Percentiles rank a stretch among this genome's conserved stretches.
Evolutionary conservation across 2,797 vertebrate genomes (phyloP).

Genomic region (Cyclura pinguis): DNA sequence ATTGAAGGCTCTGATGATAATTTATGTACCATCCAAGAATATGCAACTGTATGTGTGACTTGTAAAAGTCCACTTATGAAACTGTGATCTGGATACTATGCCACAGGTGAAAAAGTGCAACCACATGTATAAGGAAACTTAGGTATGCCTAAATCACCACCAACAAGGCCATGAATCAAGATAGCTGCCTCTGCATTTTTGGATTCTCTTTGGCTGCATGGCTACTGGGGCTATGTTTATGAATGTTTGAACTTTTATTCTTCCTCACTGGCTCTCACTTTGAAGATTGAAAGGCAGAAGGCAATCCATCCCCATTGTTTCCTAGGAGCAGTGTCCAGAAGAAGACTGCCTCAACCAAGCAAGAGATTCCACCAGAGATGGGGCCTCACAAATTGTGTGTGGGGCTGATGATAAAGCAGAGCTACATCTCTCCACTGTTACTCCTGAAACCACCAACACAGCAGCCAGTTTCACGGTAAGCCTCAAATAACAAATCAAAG

Average conservation of each 20-base stretch:
- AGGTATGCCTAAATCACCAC: too few species aligned
- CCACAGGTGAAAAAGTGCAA: too few species aligned
- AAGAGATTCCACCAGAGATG: background rate
- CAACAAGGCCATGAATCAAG: background rate
- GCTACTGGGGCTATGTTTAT: background rate
- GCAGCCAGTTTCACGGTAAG: constrained; percentile 64
- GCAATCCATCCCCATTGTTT: too few species aligned
- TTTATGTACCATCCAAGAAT: too few species aligned
- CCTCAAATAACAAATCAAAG: constrained; percentile 76
- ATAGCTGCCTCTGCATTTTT: background rate
- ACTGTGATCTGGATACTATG: too few species aligned
- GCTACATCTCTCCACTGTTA: constrained; percentile 34
- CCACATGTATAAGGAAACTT: too few species aligned
- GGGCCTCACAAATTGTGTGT: constrained; percentile 16
- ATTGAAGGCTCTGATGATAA: too few species aligned
- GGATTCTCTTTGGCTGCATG: background rate
- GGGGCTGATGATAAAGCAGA: constrained; percentile 19
- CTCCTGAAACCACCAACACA: constrained; percentile 53
- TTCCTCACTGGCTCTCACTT: too few species aligned
- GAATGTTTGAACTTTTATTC: background rate
- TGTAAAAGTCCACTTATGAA: too few species aligned
- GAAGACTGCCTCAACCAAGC: background rate
- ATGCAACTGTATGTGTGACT: too few species aligned
- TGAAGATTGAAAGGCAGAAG: background rate
- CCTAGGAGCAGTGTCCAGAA: background rate